phyloP scores from a whole-genome alignment of 2,797 vertebrate species.

The Dromococcyx pavoninus region DNA sequence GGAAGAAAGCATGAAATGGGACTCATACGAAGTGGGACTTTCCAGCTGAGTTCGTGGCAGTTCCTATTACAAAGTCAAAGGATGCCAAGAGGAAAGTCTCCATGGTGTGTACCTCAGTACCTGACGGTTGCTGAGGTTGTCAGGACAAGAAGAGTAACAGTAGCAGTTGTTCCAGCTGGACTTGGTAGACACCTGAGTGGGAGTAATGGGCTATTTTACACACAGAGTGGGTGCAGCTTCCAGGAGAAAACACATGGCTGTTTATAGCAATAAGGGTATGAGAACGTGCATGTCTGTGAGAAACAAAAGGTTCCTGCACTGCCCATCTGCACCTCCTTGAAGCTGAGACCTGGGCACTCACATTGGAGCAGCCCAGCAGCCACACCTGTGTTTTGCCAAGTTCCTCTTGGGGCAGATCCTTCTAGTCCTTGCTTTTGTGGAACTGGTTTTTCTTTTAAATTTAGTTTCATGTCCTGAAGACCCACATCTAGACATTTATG shows the following conservation, averaged over 20 bases:
- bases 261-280: not conserved
- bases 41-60: not conserved
- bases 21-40: not conserved
- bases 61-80: not conserved
- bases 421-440: not conserved
- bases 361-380: not conserved
- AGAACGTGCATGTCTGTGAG: rapidly evolving
- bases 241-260: not conserved
- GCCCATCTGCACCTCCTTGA: not conserved
- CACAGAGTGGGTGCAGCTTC: not conserved
- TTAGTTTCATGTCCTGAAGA: too few relatives aligned
- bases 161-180: not conserved
- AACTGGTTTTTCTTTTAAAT: not conserved
- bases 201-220: not conserved
- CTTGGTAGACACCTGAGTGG: not conserved
- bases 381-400: not conserved
- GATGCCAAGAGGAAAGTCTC: not conserved
- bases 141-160: not conserved
- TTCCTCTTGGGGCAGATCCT: not conserved
- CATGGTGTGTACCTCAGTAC: rapidly evolving
- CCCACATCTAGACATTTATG: too few relatives aligned
- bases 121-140: not conserved
- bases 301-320: not conserved
- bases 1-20: not conserved
- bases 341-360: rapidly evolving